Evolutionary conservation across 2,888 invertebrate genomes (phyloP).

Genomic region (Pollenia labialis): DNA sequence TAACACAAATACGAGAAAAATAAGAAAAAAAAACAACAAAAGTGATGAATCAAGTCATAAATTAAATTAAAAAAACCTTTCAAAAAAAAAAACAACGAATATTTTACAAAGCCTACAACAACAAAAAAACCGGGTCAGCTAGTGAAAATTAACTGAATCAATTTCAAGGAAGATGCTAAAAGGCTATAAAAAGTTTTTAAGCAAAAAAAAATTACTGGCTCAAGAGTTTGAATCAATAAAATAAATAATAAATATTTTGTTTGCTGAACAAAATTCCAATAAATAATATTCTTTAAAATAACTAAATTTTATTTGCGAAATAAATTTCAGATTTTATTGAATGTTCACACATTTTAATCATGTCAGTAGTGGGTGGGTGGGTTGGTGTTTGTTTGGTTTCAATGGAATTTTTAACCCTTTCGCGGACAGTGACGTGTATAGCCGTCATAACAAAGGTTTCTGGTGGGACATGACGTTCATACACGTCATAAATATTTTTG

Average conservation of each 20-base stretch:
- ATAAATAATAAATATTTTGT: neutral
- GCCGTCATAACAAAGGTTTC: too few species aligned
- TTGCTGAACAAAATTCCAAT: too few species aligned
- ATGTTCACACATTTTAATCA: too few species aligned
- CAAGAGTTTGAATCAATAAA: neutral
- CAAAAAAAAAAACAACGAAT: neutral
- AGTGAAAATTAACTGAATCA: constrained; percentile 55
- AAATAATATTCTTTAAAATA: too few species aligned
- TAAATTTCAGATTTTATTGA: constrained; percentile 1
- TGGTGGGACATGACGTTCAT: too few species aligned
- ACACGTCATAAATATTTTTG: too few species aligned
- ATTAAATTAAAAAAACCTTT: constrained; percentile 58
- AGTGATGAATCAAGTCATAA: constrained; percentile 40
- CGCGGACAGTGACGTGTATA: too few species aligned
- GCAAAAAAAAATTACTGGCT: neutral
- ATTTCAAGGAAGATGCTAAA: constrained; percentile 46
- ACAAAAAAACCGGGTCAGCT: constrained; percentile 63
- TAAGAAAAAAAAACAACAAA: neutral
- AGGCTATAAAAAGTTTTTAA: neutral
- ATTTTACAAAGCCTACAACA: constrained; percentile 3
- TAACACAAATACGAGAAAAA: constrained; percentile 12
- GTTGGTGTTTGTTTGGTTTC: too few species aligned
- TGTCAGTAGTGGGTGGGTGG: too few species aligned
- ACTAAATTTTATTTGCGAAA: too few species aligned
- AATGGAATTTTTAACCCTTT: too few species aligned